Evolutionary conservation across 2,113 vertebrate species (phyloP).

Genomic region (Ivindomyrus marchei): DNA sequence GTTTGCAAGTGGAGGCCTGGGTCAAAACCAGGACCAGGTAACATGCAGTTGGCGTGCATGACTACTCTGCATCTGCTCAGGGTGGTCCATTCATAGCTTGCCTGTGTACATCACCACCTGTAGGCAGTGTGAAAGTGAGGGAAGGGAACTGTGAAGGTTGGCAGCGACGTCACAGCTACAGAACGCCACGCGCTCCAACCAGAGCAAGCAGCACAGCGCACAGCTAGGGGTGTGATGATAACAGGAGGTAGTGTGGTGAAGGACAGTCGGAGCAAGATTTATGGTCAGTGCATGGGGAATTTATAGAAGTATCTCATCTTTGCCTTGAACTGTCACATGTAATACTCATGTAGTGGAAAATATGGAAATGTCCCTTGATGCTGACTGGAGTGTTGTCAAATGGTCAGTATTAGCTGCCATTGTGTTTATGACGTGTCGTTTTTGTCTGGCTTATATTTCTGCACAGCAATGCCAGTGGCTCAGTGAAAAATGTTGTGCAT

Average conservation of each 20-base stretch:
- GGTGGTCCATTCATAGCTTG: neutral
- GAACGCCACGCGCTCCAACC: neutral
- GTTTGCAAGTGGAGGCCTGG: neutral
- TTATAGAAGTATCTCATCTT: neutral
- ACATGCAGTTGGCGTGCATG: neutral
- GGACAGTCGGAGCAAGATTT: neutral
- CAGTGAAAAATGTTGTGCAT: neutral
- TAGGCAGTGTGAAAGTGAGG: neutral
- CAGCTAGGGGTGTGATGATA: neutral
- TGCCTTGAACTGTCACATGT: neutral
- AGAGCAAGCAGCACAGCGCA: neutral
- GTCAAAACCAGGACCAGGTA: neutral
- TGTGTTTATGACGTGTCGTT: neutral
- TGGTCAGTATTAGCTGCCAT: neutral
- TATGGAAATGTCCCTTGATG: neutral
- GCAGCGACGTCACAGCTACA: neutral
- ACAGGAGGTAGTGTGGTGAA: neutral
- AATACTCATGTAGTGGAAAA: neutral
- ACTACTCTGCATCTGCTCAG: slow-evolving; percentile 11
- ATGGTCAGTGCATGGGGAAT: neutral
- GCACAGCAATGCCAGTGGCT: neutral
- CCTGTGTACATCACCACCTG: neutral
- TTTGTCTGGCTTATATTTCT: neutral
- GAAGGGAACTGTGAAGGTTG: slow-evolving; percentile 8
- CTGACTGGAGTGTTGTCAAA: neutral